Conservation (phyloP, 1,140 invertebrate species). For the Pseudomyrmex concolor region DNA sequence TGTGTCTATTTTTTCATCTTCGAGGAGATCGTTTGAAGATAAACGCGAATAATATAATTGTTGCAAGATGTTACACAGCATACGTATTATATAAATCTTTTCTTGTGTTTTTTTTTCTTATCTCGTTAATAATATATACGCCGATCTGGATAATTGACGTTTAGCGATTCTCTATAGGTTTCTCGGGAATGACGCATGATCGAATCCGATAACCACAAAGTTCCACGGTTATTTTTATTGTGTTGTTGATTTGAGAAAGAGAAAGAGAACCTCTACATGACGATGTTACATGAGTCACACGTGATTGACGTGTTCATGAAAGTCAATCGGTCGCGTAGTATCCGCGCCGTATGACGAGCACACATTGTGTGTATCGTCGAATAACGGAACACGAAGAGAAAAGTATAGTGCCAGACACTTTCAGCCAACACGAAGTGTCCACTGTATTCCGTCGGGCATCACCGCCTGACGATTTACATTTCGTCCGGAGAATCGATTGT, state of each 20-base stretch:
- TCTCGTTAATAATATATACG: constrained; percentile 13
- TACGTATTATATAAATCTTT: constrained; percentile 34
- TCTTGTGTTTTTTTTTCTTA: neutral
- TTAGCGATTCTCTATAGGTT: neutral
- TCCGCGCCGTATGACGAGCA: constrained; percentile 14
- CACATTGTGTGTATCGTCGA: constrained; percentile 48
- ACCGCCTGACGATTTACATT: constrained; percentile 42
- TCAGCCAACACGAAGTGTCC: constrained; percentile 28
- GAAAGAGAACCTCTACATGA: neutral
- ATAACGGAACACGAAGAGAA: constrained; percentile 43
- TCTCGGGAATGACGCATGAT: constrained; percentile 26
- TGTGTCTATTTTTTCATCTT: constrained; percentile 26
- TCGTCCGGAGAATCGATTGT: constrained; percentile 48
- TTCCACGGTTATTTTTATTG: constrained; percentile 35
- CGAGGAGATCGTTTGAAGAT: constrained; percentile 26
- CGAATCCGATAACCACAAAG: constrained; percentile 29
- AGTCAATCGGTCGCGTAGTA: constrained; percentile 51
- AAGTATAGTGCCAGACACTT: constrained; percentile 39
- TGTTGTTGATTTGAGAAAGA: neutral
- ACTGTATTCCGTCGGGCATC: neutral
- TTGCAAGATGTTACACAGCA: constrained; percentile 8
- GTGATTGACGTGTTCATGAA: constrained; percentile 58
- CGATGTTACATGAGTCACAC: constrained; percentile 44
- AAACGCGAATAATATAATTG: constrained; percentile 37
- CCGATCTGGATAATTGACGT: constrained; percentile 11